A percentile compares a stretch with the other conserved stretches of the same genome.
These are phyloP conservation scores for Xiphophorus maculatus DNA, from an alignment of 2,113 vertebrate genomes.

Conservation along the genomic window DNA sequence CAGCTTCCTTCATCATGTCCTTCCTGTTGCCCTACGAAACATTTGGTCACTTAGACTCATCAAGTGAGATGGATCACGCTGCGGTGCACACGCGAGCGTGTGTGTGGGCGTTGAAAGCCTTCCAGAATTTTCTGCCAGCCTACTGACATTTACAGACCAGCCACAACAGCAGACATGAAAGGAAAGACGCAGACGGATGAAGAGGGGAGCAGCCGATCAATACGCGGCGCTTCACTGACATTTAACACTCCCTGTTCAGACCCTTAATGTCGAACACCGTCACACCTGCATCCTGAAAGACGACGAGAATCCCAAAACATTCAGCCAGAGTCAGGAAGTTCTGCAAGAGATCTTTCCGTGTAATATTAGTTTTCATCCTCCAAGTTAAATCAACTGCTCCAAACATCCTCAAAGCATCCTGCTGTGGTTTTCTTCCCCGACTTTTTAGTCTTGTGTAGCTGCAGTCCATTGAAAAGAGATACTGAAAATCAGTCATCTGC, in stretches of 20 bases:
- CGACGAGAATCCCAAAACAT: background rate
- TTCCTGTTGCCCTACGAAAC: constrained; percentile 31
- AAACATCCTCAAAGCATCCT: background rate
- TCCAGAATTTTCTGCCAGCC: constrained; percentile 13
- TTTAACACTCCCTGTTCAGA: background rate
- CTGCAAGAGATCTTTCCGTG: background rate
- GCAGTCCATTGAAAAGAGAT: too few relatives aligned
- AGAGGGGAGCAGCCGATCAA: background rate
- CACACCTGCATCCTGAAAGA: background rate
- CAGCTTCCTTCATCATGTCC: background rate
- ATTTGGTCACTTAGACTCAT: constrained; percentile 33
- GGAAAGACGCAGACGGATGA: constrained; percentile 10
- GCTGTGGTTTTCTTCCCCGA: background rate
- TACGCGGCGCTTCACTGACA: constrained; percentile 3
- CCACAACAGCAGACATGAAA: constrained; percentile 35
- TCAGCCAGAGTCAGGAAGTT: background rate
- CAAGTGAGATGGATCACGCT: constrained; percentile 19
- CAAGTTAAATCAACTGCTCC: background rate
- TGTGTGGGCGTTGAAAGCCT: constrained; percentile 15
- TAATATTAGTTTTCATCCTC: background rate
- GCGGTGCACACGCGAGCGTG: background rate
- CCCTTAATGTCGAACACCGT: background rate
- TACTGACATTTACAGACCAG: constrained; percentile 53
- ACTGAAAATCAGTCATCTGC: too few relatives aligned
- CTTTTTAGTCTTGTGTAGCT: background rate